A percentile compares a stretch with the other conserved stretches of the same genome.
phyloP scores from a whole-genome alignment of 37 sponge, comb jelly and placozoan species.

The Ephydatia muelleri region DNA sequence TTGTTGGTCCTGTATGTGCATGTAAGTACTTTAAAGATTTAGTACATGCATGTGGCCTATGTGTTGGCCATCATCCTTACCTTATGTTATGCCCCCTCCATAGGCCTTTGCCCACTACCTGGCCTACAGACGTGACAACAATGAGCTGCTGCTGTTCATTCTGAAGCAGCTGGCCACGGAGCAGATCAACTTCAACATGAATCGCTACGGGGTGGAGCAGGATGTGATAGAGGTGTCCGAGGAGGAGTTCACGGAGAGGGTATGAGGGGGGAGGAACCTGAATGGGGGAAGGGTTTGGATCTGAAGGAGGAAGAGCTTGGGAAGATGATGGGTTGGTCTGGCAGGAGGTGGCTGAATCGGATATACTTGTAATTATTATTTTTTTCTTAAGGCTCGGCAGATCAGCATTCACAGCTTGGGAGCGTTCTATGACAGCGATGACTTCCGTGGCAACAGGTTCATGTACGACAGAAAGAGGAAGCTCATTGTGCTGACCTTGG shows the following conservation, averaged over 20 bases:
- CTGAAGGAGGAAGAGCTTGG: neutral
- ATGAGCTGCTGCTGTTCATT: slow-evolving; percentile 96
- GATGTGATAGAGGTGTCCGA: slow-evolving; percentile 90
- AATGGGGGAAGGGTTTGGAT: neutral
- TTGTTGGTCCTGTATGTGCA: neutral
- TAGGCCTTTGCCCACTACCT: slow-evolving; percentile 95
- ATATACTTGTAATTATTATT: too few relatives aligned
- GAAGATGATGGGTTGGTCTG: neutral
- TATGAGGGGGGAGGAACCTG: neutral
- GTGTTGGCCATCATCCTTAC: neutral
- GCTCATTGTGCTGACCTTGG: slow-evolving; percentile 61
- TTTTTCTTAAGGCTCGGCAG: slow-evolving; percentile 76
- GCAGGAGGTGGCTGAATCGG: neutral
- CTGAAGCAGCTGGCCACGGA: slow-evolving; percentile 92
- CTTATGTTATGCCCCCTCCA: neutral
- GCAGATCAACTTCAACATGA: slow-evolving; percentile 85
- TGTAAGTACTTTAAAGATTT: slow-evolving; percentile 3
- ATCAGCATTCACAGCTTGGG: slow-evolving; percentile 87
- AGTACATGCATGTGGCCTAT: neutral
- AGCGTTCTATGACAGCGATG: slow-evolving; percentile 90
- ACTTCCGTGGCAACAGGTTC: slow-evolving; percentile 85
- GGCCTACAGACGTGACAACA: slow-evolving; percentile 94
- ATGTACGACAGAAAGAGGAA: slow-evolving; percentile 83
- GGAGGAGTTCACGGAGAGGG: slow-evolving; percentile 93
- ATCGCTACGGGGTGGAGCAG: slow-evolving; percentile 85